Evolutionary conservation across 2,888 invertebrate genomes (phyloP).

Genomic region (Acrobasis repandana): DNA sequence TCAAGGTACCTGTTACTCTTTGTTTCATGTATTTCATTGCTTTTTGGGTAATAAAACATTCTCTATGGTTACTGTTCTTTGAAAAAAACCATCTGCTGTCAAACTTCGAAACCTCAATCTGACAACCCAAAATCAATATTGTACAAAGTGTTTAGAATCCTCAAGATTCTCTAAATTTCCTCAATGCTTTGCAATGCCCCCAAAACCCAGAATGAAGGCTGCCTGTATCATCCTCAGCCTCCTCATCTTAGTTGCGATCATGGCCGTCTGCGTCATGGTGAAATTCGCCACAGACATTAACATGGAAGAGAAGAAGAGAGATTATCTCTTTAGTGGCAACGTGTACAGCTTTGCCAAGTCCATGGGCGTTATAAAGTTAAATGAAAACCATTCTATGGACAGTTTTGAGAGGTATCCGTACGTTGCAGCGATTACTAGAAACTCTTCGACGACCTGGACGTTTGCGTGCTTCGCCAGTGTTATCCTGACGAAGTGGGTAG

Average conservation of each 20-base stretch:
- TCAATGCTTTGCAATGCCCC: not conserved
- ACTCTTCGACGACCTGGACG: conserved; percentile 51
- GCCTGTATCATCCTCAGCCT: conserved; percentile 60
- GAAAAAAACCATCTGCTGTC: no score
- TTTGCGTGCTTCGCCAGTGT: conserved; percentile 69
- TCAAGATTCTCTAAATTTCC: not conserved
- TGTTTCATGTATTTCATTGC: no score
- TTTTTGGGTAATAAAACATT: no score
- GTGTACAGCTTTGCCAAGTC: conserved; percentile 47
- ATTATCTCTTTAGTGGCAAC: conserved; percentile 36
- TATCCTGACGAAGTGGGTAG: conserved; percentile 62
- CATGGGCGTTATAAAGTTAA: conserved; percentile 56
- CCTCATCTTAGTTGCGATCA: conserved; percentile 59
- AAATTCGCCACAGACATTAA: conserved; percentile 72
- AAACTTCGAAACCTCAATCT: no score
- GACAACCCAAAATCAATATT: no score
- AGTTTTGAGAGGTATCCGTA: conserved; percentile 56
- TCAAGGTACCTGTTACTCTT: no score
- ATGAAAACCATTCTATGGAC: conserved; percentile 42
- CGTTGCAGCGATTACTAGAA: conserved; percentile 62
- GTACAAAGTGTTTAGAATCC: not conserved
- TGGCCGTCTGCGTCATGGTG: conserved; percentile 73
- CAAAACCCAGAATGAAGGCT: conserved; percentile 52
- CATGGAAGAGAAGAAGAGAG: conserved; percentile 55
- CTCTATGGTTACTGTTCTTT: no score